These are phyloP conservation scores for Corythoichthys intestinalis DNA, from an alignment of 2,113 vertebrate species.

Conservation along the genomic window DNA sequence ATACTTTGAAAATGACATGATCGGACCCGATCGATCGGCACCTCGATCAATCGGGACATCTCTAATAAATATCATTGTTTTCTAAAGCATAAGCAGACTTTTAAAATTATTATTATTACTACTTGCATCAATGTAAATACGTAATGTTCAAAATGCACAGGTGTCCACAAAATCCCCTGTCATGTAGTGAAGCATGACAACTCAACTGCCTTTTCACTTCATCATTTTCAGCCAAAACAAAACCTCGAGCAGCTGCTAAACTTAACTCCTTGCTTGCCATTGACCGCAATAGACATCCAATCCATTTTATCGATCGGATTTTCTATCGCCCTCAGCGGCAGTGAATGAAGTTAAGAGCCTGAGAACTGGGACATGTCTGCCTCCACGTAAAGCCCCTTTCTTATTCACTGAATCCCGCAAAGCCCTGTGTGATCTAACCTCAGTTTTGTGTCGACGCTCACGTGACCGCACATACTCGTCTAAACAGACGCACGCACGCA, in stretches of 20 bases:
- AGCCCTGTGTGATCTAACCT: slow-evolving; percentile 45
- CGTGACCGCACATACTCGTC: slow-evolving; percentile 32
- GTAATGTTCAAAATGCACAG: neutral
- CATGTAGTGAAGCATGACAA: neutral
- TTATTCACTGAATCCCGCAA: slow-evolving; percentile 55
- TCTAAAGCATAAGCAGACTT: too few species aligned
- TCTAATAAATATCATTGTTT: too few species aligned
- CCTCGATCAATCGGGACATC: too few species aligned
- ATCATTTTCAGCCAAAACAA: slow-evolving; percentile 6
- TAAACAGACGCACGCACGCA: slow-evolving; percentile 12
- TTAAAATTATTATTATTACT: neutral
- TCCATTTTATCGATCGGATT: too few species aligned
- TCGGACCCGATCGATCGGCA: too few species aligned
- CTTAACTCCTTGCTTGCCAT: neutral
- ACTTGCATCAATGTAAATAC: neutral
- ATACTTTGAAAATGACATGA: too few species aligned
- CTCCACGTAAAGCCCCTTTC: slow-evolving; percentile 53
- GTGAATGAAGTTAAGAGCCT: slow-evolving; percentile 17
- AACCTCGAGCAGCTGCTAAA: neutral
- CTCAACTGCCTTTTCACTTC: neutral
- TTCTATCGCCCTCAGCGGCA: too few species aligned
- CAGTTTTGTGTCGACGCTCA: slow-evolving; percentile 39
- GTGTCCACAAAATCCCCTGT: slow-evolving; percentile 11
- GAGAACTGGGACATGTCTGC: slow-evolving; percentile 59
- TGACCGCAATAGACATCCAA: too few species aligned